Percentiles rank a stretch among this genome's conserved stretches.
Evolutionary conservation across 2,888 invertebrate species (phyloP).

Genomic region (Cheiracanthium punctorium): DNA sequence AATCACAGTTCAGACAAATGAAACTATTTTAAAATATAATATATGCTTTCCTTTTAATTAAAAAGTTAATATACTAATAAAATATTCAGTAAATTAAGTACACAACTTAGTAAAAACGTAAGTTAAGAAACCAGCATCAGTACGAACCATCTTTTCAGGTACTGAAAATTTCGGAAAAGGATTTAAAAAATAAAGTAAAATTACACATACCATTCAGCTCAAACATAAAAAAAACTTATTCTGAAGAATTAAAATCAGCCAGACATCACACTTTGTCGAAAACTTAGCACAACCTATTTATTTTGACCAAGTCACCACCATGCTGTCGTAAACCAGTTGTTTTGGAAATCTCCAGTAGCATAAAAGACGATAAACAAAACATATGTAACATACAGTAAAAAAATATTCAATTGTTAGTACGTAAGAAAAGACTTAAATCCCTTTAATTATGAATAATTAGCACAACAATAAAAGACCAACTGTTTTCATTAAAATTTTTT

Average conservation of each 20-base stretch:
- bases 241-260: constrained; percentile 26
- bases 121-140: too few species aligned
- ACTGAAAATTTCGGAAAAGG: too few species aligned
- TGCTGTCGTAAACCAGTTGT: constrained; percentile 68
- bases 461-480: constrained; percentile 25
- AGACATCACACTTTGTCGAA: constrained; percentile 25
- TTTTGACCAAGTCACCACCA: constrained; percentile 67
- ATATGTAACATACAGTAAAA: constrained; percentile 22
- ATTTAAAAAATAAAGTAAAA: too few species aligned
- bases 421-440: not conserved
- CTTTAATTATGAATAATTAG: not conserved
- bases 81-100: too few species aligned
- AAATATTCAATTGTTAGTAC: constrained; percentile 1
- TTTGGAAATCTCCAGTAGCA: constrained; percentile 50
- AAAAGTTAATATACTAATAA: too few species aligned
- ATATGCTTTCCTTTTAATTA: too few species aligned
- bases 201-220: not conserved
- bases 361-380: constrained; percentile 22
- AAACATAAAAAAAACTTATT: constrained; percentile 9
- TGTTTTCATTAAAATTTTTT: constrained; percentile 52
- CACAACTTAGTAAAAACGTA: too few species aligned
- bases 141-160: too few species aligned
- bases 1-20: too few species aligned
- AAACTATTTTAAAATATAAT: too few species aligned
- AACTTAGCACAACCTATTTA: constrained; percentile 64